Conservation (phyloP, 2,888 invertebrate genomes). For the Orthosia gothica region DNA sequence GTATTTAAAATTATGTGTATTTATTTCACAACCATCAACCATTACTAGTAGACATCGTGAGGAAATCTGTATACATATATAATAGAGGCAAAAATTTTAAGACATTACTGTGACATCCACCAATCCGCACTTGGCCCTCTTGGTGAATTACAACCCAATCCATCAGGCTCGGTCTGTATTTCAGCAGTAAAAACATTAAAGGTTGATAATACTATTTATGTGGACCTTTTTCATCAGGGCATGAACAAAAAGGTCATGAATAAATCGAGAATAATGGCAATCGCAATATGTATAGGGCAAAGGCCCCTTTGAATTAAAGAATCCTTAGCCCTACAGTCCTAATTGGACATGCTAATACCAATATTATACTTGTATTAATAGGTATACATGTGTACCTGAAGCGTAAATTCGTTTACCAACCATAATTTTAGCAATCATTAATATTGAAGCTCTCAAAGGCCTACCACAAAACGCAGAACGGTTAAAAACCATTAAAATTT, state of each 20-base stretch:
- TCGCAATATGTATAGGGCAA: background rate
- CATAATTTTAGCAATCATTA: constrained; percentile 7
- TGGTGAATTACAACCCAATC: no score
- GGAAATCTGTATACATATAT: no score
- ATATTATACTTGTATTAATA: background rate
- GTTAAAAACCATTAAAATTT: constrained; percentile 32
- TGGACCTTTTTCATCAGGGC: background rate
- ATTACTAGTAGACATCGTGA: no score
- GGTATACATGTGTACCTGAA: background rate
- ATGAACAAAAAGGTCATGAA: background rate
- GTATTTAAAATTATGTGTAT: no score
- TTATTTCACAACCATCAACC: no score
- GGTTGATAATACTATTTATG: no score
- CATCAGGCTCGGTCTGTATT: no score
- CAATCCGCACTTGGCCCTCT: no score
- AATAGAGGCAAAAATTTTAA: no score
- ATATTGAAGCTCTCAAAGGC: constrained; percentile 17
- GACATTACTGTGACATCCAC: no score
- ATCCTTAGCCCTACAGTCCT: background rate
- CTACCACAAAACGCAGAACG: constrained; percentile 11
- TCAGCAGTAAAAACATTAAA: no score
- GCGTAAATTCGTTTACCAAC: background rate
- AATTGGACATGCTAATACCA: no score
- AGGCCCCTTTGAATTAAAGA: background rate
- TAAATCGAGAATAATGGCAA: background rate